These are phyloP conservation scores for Pedetes capensis DNA, from an alignment of 2,113 vertebrate genomes.

Conservation along the genomic window DNA sequence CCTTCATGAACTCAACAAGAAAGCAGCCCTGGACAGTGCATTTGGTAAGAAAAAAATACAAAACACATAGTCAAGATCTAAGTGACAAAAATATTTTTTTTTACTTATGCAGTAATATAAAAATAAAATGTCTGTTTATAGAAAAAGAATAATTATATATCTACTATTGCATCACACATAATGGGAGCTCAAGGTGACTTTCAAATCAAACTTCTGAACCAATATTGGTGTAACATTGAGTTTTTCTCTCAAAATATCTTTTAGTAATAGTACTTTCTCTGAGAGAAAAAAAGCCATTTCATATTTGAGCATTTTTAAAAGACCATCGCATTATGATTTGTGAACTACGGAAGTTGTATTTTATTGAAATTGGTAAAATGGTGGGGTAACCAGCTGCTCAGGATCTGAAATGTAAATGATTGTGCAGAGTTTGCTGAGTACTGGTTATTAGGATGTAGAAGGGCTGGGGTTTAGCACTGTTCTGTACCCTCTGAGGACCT, in stretches of 20 bases:
- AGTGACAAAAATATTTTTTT: background rate
- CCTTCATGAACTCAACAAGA: background rate
- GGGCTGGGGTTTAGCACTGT: too few relatives aligned
- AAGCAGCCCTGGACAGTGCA: background rate
- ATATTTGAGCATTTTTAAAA: slow-evolving; percentile 3
- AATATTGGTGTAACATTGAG: background rate
- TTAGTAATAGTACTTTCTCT: background rate
- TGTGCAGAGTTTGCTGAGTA: background rate
- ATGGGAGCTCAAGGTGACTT: background rate
- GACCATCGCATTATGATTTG: background rate
- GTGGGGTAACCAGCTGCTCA: slow-evolving; percentile 8
- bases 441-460: background rate
- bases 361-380: background rate
- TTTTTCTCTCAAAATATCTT: background rate
- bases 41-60: background rate
- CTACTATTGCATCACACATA: background rate
- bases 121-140: background rate
- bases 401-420: slow-evolving; percentile 27
- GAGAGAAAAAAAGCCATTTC: background rate
- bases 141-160: background rate
- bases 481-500: too few relatives aligned
- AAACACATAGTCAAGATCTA: background rate
- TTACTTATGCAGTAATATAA: background rate
- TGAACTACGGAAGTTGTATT: background rate
- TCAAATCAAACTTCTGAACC: background rate